These are phyloP conservation scores for Mergus octosetaceus DNA, from an alignment of 2,797 vertebrate genomes.

Conservation along the genomic window DNA sequence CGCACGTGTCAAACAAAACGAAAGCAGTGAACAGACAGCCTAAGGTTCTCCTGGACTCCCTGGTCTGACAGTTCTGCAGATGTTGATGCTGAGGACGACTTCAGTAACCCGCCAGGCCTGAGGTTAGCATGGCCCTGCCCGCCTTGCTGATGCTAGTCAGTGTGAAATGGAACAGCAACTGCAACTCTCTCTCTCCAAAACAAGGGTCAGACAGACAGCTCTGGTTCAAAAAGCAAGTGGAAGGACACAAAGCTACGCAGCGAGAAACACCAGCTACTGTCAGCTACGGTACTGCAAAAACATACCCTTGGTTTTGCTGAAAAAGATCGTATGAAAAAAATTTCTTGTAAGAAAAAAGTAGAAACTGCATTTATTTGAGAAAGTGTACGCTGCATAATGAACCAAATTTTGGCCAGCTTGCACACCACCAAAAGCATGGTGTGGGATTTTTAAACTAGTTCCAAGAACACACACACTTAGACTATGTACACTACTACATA, in stretches of 20 bases:
- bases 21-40: not conserved
- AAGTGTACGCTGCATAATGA: constrained; percentile 72
- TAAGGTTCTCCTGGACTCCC: not conserved
- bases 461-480: constrained; percentile 71
- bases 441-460: constrained; percentile 65
- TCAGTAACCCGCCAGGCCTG: not conserved
- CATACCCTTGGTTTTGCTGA: constrained; percentile 69
- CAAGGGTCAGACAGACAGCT: not conserved
- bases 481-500: constrained; percentile 69
- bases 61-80: not conserved
- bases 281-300: constrained; percentile 65
- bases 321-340: constrained; percentile 68
- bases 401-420: constrained; percentile 76
- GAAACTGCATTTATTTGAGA: constrained; percentile 75
- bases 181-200: constrained; percentile 1
- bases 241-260: constrained; percentile 42
- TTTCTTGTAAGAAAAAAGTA: constrained; percentile 74
- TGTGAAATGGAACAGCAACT: not conserved
- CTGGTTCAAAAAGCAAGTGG: not conserved
- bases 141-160: not conserved
- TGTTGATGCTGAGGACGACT: fast-evolving
- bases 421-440: constrained; percentile 71
- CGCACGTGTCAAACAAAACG: not conserved
- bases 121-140: not conserved
- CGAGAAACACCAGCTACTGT: constrained; percentile 55